Base-by-base conservation (phyloP, 2,888 invertebrate species). In the Netelia melanura region DNA sequence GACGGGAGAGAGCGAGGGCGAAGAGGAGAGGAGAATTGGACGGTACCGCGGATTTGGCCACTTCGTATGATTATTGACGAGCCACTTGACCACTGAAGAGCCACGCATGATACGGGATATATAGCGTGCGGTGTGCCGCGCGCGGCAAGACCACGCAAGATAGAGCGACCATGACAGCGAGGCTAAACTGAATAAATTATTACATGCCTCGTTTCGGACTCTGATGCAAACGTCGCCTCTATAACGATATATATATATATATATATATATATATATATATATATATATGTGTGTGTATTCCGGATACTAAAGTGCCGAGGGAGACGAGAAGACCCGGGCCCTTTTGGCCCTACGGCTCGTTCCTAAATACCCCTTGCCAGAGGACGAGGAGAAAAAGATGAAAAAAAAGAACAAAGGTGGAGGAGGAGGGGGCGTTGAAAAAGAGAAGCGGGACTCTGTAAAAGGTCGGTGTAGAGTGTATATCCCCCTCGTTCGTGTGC, bases 181-280 rank as follows among this genome's bases (percentile, higher is more conserved):
- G 85, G 87, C 91, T 89, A 91, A 93, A 90, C 91, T 89, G 91
- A 92, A 93, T 93, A 92, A 93, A 93, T 93, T 92, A 93, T 93
- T 90, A 91, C 87, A 86, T 78, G 83, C 83, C 70, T 83, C 86
- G 86, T 84, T 89, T 84, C 87, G 87, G 81, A 85, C 86, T 82
- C 85, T 81, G 83, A 83, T 79, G 76, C 81, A 81, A 65, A 75
- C 81, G 62, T 81, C 30, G 74, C 74, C 81, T 23, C 9, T 21
- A 11, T 21, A 6, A 62, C 6, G 65, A 38, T 38, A 17, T 65
- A 43, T 48, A 23, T 77, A 17, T 23, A 8, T 17, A 11, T 17
- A 5, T 62, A 9, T 64, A 38, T 21, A 17, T 56, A 43, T 62
- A 48, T 77, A 64, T 52, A 14, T 17, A 17, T 67, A 38, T 38